A percentile compares a stretch with the other conserved stretches of the same genome.
Conservation (phyloP, 1,140 invertebrate genomes). For the Antheraea mylitta region DNA sequence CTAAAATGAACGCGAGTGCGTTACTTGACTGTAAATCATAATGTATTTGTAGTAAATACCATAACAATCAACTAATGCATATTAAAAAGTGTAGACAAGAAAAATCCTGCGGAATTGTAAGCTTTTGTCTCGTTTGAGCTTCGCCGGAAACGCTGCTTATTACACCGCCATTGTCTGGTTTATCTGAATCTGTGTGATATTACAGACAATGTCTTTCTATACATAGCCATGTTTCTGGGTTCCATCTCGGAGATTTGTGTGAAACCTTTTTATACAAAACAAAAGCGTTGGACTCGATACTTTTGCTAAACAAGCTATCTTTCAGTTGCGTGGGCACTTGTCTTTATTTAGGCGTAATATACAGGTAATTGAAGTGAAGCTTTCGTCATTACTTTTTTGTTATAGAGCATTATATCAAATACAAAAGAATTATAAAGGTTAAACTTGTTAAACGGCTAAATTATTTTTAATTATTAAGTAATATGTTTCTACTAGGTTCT, state of each 20-base stretch:
- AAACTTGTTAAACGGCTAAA: no score
- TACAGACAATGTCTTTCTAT: conserved; percentile 38
- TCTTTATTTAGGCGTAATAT: background rate
- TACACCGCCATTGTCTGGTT: conserved; percentile 54
- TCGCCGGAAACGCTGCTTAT: conserved; percentile 59
- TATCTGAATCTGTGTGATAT: conserved; percentile 59
- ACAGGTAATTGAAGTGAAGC: background rate
- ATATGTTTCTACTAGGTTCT: no score
- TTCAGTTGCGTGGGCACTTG: conserved; percentile 9
- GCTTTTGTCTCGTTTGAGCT: conserved; percentile 57
- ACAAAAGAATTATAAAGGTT: no score
- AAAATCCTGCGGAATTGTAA: conserved; percentile 43
- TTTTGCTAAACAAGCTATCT: conserved; percentile 26
- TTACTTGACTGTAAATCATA: conserved; percentile 5
- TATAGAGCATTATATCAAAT: background rate
- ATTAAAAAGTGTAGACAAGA: conserved; percentile 41
- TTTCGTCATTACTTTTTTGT: background rate
- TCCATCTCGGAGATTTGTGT: conserved; percentile 26
- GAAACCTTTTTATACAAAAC: conserved; percentile 33
- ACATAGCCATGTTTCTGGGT: conserved; percentile 32
- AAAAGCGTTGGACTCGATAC: conserved; percentile 25
- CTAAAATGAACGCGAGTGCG: background rate
- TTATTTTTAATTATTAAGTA: no score
- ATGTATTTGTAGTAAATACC: conserved; percentile 20
- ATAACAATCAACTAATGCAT: conserved; percentile 37